phyloP scores from a whole-genome alignment of 35 echinoderm and acorn worm genomes.

The Lytechinus pictus region DNA sequence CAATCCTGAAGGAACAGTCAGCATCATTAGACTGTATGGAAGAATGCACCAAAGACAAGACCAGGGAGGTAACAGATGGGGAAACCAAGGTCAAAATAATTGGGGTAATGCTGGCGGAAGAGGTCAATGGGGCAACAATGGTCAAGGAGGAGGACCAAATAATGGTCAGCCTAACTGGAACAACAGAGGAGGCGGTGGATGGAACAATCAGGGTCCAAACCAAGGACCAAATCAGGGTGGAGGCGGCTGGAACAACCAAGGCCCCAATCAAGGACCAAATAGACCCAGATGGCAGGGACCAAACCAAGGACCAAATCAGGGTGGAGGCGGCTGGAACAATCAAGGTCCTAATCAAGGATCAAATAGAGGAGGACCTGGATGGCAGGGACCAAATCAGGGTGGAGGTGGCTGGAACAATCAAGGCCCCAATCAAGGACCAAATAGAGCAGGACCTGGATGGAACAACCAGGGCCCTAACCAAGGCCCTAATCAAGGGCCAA shows the following conservation, averaged over 20 bases:
- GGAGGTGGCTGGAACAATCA: background rate
- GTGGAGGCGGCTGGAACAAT: background rate
- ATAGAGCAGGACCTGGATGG: background rate
- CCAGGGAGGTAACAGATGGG: background rate
- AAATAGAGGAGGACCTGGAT: background rate
- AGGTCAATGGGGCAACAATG: background rate
- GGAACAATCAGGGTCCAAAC: conserved; percentile 6
- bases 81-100: background rate
- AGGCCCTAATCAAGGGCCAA: background rate
- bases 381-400: background rate
- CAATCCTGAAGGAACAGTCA: conserved; percentile 77
- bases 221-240: background rate
- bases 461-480: background rate
- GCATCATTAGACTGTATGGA: conserved; percentile 54
- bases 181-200: background rate
- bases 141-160: background rate
- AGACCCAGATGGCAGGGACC: background rate
- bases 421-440: background rate
- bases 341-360: background rate
- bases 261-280: background rate
- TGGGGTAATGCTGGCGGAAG: conserved; percentile 31
- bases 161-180: conserved; percentile 5
- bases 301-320: background rate
- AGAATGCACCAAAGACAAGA: background rate
- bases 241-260: background rate